phyloP scores from a whole-genome alignment of 2,113 vertebrate genomes.

The Edolisoma coerulescens region DNA sequence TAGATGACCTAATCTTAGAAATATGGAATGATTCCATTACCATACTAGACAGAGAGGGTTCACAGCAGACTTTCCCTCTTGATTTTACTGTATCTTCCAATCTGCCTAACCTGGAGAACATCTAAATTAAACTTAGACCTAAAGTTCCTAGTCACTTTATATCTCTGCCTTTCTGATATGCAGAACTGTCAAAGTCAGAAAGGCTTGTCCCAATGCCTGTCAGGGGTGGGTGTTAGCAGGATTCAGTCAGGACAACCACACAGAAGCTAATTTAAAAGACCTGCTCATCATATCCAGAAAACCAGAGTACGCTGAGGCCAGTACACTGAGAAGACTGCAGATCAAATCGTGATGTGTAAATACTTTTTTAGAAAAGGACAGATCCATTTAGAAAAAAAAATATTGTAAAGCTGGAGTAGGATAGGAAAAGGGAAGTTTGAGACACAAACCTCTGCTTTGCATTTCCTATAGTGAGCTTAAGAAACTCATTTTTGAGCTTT shows the following conservation, averaged over 20 bases:
- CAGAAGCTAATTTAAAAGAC: neutral
- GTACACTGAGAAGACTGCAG: neutral
- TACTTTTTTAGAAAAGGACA: neutral
- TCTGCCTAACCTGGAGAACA: neutral
- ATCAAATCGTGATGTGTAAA: neutral
- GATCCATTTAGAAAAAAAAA: neutral
- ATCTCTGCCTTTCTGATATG: neutral
- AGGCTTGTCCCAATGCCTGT: neutral
- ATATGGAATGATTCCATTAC: neutral
- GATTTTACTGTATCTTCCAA: neutral
- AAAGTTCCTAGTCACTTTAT: neutral
- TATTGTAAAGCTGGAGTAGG: neutral
- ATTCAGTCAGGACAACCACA: neutral
- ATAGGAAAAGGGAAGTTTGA: neutral
- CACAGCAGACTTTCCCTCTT: neutral
- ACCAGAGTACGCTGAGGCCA: neutral
- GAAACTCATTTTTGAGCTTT: neutral
- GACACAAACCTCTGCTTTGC: neutral
- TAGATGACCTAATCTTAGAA: neutral
- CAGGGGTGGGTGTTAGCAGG: neutral
- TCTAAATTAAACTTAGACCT: neutral
- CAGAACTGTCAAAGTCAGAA: neutral
- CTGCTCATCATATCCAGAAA: neutral
- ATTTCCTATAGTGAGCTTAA: neutral
- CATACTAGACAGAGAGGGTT: neutral